phyloP scores from a whole-genome alignment of 2,888 invertebrate species.

The Hypolimnas misippus region DNA sequence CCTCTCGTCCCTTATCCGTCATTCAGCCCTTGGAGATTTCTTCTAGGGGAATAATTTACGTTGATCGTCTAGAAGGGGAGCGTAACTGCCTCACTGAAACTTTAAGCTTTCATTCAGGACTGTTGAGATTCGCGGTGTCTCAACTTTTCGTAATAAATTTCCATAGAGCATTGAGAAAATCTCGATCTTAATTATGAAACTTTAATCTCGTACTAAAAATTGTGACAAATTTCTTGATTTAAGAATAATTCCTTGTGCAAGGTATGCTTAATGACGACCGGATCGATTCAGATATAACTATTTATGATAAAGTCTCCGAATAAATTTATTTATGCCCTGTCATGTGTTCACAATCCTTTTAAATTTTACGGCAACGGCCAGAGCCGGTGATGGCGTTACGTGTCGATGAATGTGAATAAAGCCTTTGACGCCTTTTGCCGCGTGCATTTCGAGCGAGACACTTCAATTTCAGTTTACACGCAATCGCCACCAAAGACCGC shows the following conservation, averaged over 20 bases:
- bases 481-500: slow-evolving; percentile 49
- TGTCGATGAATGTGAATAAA: slow-evolving; percentile 73
- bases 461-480: slow-evolving; percentile 72
- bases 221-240: slow-evolving; percentile 24
- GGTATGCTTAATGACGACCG: slow-evolving; percentile 14
- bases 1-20: slow-evolving; percentile 81
- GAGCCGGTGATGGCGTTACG: slow-evolving; percentile 61
- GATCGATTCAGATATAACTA: slow-evolving; percentile 13
- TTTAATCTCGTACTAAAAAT: slow-evolving; percentile 33
- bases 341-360: slow-evolving; percentile 50
- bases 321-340: slow-evolving; percentile 32
- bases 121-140: slow-evolving; percentile 75
- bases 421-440: slow-evolving; percentile 77
- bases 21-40: slow-evolving; percentile 82
- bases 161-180: slow-evolving; percentile 65
- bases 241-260: not conserved
- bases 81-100: slow-evolving; percentile 82
- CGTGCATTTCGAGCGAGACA: slow-evolving; percentile 66
- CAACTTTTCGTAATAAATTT: slow-evolving; percentile 79
- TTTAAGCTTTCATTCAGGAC: slow-evolving; percentile 81
- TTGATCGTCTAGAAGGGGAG: slow-evolving; percentile 81
- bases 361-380: slow-evolving; percentile 50
- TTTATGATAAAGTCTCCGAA: slow-evolving; percentile 3
- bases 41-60: slow-evolving; percentile 83
- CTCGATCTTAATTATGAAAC: slow-evolving; percentile 56